Evolutionary conservation across 2,888 invertebrate genomes (phyloP), one percentile per base, ranked within the genome.

Genomic region (Chironomus tentans): DNA sequence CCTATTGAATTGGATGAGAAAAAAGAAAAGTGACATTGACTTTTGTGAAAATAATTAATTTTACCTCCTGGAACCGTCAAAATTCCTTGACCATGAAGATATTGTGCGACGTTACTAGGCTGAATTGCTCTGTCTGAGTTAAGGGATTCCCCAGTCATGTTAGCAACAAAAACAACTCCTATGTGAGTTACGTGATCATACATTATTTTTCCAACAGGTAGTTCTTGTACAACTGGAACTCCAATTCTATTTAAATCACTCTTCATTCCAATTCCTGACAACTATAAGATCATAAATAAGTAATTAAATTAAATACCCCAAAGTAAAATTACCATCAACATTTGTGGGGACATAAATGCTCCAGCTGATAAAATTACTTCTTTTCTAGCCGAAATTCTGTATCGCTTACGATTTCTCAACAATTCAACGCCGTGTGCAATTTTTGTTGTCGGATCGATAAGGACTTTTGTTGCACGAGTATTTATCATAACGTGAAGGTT

Each of bases 361-460:
- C 97, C 97, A 2, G 93, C 94, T 13, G 92, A 91, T 15, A 97
- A 80, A 75, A 97, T 92, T 0, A 97, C 90, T 84, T 95, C 95
- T 81, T 91, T 92, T 2, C 86, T 87, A 0, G 91, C 92, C 68
- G 82, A 83, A 0, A 88, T 88, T 7, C 83, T 84, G 77, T 83
- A 83, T 46, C 81, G 81, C 12, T 83, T 78, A 21, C 85, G 85
- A 15, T 88, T 85, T 75, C 88, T 86, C 0, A 87, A 82, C 78
- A 90, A 90, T 79, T 91, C 85, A 0, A 93, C 89, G 0, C 92
- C 93, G 77, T 87, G 87, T 0, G 92, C 91, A 18, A 84, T 83
- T 79, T 89, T 90, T 0, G 88, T 87, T 13, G 82, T 78, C 0
- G 85, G 85, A 79, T 91, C 87, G 15, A 93, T 89, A 0, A 92